Base-by-base conservation (phyloP, 2,113 vertebrate genomes). In the Shinisaurus crocodilurus region DNA sequence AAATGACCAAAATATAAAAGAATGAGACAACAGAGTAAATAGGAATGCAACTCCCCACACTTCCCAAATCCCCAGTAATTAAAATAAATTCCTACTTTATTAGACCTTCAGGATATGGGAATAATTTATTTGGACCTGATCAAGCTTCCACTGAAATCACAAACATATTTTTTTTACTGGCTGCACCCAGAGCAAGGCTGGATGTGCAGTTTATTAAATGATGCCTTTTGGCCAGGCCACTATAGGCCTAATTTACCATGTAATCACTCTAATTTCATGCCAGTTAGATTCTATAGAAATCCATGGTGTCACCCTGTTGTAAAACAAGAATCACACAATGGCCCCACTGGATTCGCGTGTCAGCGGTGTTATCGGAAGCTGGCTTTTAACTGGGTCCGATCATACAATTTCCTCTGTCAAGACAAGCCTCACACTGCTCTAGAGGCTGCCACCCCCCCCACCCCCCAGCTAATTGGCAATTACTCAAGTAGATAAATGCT, bases 241-340 rank as follows among this genome's bases (percentile, higher is more conserved):
- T 34, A 34, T 57, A 60, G 90, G 82, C 50, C 87, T 88, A 69
- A 84, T 88, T 88, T 60, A 88, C 80, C 80, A 69, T 88, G 86
- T 83, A 77, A 88, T 85, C 40, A 85, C 82, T 48, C 43, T 80
- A 88, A 88, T 67, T 37, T 69, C 9, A 54, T 69, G 57, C 23
- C 1, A 0, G 82, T 13, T 29, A 57, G 25, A 65, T 54, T 4
- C 70, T 82, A 80, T 80, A 67, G 76, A 88, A 89, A 54, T 70
- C 79, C 0, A 8, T 45, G 67, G 63, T 50, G 89, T 50, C 29
- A 27, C 45, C 84, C 50, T 87, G 77, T 86, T 90, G 69, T 90
- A 90, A 82, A 87, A 37, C 85, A 0, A 2, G 45, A 1, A 5
- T 34, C 0, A 2, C 29, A 50, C 0, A 0, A 76, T 80, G 76